A percentile compares a stretch with the other conserved stretches of the same genome.
Conservation (phyloP, 1,140 invertebrate genomes). For the Cotesia chilonis region DNA sequence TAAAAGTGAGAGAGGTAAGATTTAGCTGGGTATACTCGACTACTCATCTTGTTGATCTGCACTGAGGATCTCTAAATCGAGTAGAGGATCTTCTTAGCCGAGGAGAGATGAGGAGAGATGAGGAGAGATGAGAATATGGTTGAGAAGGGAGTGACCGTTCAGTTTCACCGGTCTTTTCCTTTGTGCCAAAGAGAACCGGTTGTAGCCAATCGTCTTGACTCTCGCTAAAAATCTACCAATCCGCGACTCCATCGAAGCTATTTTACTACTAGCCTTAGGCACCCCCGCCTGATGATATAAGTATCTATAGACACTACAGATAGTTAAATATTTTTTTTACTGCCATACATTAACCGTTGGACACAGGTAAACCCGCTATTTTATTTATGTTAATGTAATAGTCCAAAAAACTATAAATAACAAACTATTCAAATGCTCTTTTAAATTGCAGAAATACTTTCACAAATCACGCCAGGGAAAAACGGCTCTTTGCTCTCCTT, state of each 20-base stretch:
- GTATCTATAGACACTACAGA: too few relatives aligned
- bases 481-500: too few relatives aligned
- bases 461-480: too few relatives aligned
- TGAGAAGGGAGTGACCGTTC: conserved; percentile 22
- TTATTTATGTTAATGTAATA: too few relatives aligned
- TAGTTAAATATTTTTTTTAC: too few relatives aligned
- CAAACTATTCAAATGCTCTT: too few relatives aligned
- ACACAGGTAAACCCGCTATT: too few relatives aligned
- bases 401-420: too few relatives aligned
- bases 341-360: too few relatives aligned
- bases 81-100: background rate
- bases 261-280: too few relatives aligned
- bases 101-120: conserved; percentile 17
- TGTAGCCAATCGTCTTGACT: conserved; percentile 22
- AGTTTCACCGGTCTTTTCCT: conserved; percentile 16
- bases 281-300: too few relatives aligned
- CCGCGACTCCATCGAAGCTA: background rate
- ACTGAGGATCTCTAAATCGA: conserved; percentile 1
- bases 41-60: conserved; percentile 5
- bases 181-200: conserved; percentile 36
- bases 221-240: conserved; percentile 33
- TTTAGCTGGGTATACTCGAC: background rate
- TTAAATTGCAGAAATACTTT: too few relatives aligned
- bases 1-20: background rate
- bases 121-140: background rate